phyloP scores from a whole-genome alignment of 2,888 invertebrate genomes.

The Ophion ellenae region DNA sequence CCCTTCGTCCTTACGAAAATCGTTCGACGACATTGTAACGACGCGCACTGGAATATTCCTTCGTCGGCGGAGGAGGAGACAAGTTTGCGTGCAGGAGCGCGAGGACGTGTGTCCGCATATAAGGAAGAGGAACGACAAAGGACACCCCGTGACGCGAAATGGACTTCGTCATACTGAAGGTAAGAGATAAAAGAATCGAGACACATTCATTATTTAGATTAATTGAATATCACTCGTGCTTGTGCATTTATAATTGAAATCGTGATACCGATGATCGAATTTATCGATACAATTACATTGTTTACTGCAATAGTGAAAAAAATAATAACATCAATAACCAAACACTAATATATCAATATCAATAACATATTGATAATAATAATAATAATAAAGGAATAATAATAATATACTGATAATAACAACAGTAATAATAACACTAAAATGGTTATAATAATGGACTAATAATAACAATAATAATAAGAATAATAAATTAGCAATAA shows the following conservation, averaged over 20 bases:
- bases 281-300: too few relatives aligned
- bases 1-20: background rate
- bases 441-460: too few relatives aligned
- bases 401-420: too few relatives aligned
- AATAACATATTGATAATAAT: too few relatives aligned
- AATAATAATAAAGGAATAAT: too few relatives aligned
- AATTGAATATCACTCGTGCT: background rate
- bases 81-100: slow-evolving; percentile 24
- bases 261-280: too few relatives aligned
- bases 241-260: too few relatives aligned
- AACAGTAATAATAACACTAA: too few relatives aligned
- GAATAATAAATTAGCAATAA: too few relatives aligned
- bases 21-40: background rate
- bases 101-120: background rate
- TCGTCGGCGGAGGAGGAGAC: background rate
- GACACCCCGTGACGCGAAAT: slow-evolving; percentile 69
- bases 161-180: slow-evolving; percentile 79
- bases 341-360: background rate
- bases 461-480: background rate
- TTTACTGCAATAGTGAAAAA: too few relatives aligned
- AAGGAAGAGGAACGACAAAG: slow-evolving; percentile 63
- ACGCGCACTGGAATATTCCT: slow-evolving; percentile 13
- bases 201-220: background rate
- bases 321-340: too few relatives aligned
- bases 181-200: slow-evolving; percentile 58